Base-by-base conservation (phyloP, 2,797 vertebrate genomes). In the Danio tinwini region DNA sequence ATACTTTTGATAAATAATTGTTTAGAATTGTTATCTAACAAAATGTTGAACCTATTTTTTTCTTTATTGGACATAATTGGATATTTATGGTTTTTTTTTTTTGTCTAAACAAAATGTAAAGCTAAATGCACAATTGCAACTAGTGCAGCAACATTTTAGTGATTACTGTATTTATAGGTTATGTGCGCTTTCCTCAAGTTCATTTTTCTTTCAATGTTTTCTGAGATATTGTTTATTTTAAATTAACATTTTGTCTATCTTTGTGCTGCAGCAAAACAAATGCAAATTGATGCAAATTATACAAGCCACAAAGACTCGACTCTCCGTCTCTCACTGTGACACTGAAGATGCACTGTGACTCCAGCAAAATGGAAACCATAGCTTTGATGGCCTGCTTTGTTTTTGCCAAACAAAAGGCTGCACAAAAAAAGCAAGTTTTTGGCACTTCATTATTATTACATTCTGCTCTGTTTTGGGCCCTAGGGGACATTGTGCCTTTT, bases 401-500 rank as follows among this genome's bases (percentile, higher is more conserved):
- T 71, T 47, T 72, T 63, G 19, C 14, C 1, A 47, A 55, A 61
- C 39, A 76, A 65, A 75, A 21, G 21, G n/a, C 19, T 44, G 14
- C 42, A 56, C 14, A n/a, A 21, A 29, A 40, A 11, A 64, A 42
- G 6, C 9, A n/a, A 29, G 16, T 56, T 58, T 49, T 29, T 59
- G 40, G 62, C 13, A 21, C 44, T 56, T 49, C 21, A 77, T 72
- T 71, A 64, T 64, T 78, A 76, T 62, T 76, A 53, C 12, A 44
- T 68, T 70, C 55, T n/a, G 10, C 75, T 78, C 61, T 37, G 40
- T 58, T 42, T 52, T 29, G 14, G 37, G 29, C 68, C 55, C 50
- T 50, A 65, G 53, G 67, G 61, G 50, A 67, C 42, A 80, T 80
- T 65, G 58, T 80, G 59, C 40, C 59, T 80, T 65, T 72, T 80